Percentiles rank a stretch among this genome's conserved stretches.
These are phyloP conservation scores for Holothuria leucospilota DNA, from an alignment of 53 echinoderm and acorn worm genomes.

Conservation along the genomic window DNA sequence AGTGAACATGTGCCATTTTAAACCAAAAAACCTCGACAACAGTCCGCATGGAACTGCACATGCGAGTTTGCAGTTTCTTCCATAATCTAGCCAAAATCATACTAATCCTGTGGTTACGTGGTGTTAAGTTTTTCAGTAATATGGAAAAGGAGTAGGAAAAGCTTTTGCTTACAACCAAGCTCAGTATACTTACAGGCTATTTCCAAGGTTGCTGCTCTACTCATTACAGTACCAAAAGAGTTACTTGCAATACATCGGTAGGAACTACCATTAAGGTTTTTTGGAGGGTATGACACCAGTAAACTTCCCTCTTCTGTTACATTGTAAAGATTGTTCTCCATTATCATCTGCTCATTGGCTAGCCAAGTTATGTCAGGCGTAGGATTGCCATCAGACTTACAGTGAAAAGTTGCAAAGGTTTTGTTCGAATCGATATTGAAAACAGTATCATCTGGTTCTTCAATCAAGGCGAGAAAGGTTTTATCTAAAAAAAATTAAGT, in stretches of 20 bases:
- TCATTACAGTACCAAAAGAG: not conserved
- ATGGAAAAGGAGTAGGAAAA: too few relatives aligned
- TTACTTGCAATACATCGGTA: not conserved
- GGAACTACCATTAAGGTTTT: not conserved
- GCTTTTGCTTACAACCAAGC: too few relatives aligned
- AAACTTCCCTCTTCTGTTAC: not conserved
- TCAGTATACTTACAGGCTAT: not conserved
- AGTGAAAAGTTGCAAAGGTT: not conserved
- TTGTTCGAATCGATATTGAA: not conserved
- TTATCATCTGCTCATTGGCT: not conserved
- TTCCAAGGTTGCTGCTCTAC: not conserved
- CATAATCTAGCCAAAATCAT: too few relatives aligned
- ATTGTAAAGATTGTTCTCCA: not conserved
- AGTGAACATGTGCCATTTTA: too few relatives aligned
- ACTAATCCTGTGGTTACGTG: too few relatives aligned
- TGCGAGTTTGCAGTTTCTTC: too few relatives aligned
- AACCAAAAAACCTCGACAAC: too few relatives aligned
- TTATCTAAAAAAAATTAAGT: not conserved
- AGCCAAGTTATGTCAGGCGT: not conserved
- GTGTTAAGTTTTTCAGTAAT: too few relatives aligned
- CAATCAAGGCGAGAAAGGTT: not conserved
- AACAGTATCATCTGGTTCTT: not conserved
- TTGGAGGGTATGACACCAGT: not conserved
- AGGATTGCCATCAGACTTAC: not conserved
- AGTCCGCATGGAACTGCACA: too few relatives aligned